Base-by-base conservation (phyloP, 1,140 invertebrate species). In the Achroia grisella region DNA sequence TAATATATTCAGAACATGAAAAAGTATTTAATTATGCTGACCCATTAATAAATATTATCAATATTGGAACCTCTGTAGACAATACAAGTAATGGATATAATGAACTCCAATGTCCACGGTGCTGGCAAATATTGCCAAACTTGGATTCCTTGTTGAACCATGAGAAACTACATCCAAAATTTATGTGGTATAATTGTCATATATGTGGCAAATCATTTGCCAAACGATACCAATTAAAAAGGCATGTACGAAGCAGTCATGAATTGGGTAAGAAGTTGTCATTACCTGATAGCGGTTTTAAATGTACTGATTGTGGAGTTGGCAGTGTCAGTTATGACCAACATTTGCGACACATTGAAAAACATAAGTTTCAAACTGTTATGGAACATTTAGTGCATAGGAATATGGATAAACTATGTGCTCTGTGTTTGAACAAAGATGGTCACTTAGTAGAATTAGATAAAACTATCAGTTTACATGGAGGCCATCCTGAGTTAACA, bases 1-100 rank as follows among this genome's bases (percentile, higher is more conserved):
- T 56, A 4, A 32, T 85, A n/a, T 51, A 69, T 44, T 32, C 62
- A 6, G 72, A 80, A 44, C 61, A 77, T 47, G 13, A 62, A 43
- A 62, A 71, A 29, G 78, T 85, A 1, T 74, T 76, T 6, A 64
- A 75, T 48, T 85, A 82, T 41, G 81, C 81, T 9, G 62, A 79
- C 39, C 81, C 80, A 1, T 44, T 80, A 5, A 73, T 74, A 31
- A 65, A 77, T 46, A 52, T 85, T 15, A 48, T 82, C 0, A 80
- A 79, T 46, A 42, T 48, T n/a, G 52, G 56, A 30, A 45, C 62
- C 1, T 50, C 51, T 36, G 34, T 65, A 9, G 28, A 5, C 62
- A 0, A 50, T 45, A 39, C 42, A 65, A 36, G 9, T 11, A 15
- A 37, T 37, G 14, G n/a, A 4, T 17, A 14, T 17, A 17, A 15